These are phyloP conservation scores for Hyposoter dolosus DNA, from an alignment of 2,888 invertebrate genomes.

Conservation along the genomic window DNA sequence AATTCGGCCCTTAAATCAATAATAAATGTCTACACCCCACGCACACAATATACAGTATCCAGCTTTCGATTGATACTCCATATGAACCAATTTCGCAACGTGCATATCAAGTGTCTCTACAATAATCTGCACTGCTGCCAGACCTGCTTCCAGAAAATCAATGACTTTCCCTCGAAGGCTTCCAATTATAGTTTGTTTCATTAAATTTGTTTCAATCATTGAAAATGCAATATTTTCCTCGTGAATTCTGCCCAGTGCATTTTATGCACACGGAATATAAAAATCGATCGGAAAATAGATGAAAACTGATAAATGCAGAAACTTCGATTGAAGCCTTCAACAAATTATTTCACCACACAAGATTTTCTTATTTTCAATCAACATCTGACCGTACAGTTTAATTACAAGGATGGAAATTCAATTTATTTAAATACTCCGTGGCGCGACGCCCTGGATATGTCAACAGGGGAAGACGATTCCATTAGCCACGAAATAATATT, in stretches of 20 bases:
- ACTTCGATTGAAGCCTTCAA: not conserved
- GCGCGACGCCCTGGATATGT: not conserved
- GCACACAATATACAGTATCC: too few species aligned
- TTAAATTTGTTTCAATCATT: not conserved
- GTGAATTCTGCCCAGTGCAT: not conserved
- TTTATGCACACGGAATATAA: not conserved
- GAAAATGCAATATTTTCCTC: not conserved
- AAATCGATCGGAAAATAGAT: not conserved
- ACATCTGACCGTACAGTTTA: not conserved
- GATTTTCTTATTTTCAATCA: not conserved
- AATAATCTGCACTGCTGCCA: not conserved
- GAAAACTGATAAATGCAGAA: not conserved
- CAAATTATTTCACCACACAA: not conserved
- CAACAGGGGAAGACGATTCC: slow-evolving; percentile 52
- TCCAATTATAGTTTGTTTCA: not conserved
- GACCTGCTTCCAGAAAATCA: not conserved
- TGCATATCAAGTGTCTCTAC: not conserved
- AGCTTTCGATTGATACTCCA: too few species aligned
- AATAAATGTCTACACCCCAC: not conserved
- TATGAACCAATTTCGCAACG: too few species aligned
- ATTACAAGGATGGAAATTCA: not conserved
- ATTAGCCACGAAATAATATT: slow-evolving; percentile 76
- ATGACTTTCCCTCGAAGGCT: not conserved
- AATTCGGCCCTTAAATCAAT: slow-evolving; percentile 3
- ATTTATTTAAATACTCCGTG: slow-evolving; percentile 10